phyloP scores from a whole-genome alignment of 2,888 invertebrate genomes.

The Nebria salina region DNA sequence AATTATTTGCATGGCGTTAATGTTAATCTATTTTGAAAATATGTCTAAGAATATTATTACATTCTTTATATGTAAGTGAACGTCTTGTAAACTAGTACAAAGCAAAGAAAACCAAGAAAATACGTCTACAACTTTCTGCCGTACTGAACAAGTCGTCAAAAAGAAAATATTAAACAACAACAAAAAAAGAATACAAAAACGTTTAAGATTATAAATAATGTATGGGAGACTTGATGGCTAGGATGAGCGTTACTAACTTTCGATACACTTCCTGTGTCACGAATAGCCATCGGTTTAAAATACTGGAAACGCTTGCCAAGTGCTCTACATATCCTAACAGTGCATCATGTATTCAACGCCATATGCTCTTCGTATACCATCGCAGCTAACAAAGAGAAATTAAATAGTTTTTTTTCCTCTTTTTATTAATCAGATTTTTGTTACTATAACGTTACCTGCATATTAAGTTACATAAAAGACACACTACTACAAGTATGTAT shows the following conservation, averaged over 20 bases:
- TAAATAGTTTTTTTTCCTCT: background rate
- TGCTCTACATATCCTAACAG: constrained; percentile 16
- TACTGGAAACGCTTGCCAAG: constrained; percentile 18
- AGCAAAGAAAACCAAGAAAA: background rate
- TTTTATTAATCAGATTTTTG: background rate
- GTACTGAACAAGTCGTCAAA: background rate
- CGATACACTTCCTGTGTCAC: constrained; percentile 16
- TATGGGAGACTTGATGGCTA: constrained; percentile 6
- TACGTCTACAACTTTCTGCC: background rate
- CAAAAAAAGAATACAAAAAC: background rate
- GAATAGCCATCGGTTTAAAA: constrained; percentile 10
- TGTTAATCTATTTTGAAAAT: too few relatives aligned
- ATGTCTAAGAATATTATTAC: too few relatives aligned
- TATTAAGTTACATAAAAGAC: background rate
- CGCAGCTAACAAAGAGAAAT: constrained; percentile 14
- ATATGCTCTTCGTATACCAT: background rate
- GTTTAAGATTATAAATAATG: background rate
- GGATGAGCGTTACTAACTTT: constrained; percentile 13
- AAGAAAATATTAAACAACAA: background rate
- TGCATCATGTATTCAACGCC: background rate
- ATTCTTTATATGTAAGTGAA: too few relatives aligned
- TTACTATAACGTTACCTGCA: background rate
- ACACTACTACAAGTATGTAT: too few relatives aligned
- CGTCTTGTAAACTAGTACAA: background rate
- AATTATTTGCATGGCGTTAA: too few relatives aligned